Evolutionary conservation across 2,888 invertebrate genomes (phyloP), one percentile per base, ranked within the genome.

Genomic region (Drosophila hawaiiensis): DNA sequence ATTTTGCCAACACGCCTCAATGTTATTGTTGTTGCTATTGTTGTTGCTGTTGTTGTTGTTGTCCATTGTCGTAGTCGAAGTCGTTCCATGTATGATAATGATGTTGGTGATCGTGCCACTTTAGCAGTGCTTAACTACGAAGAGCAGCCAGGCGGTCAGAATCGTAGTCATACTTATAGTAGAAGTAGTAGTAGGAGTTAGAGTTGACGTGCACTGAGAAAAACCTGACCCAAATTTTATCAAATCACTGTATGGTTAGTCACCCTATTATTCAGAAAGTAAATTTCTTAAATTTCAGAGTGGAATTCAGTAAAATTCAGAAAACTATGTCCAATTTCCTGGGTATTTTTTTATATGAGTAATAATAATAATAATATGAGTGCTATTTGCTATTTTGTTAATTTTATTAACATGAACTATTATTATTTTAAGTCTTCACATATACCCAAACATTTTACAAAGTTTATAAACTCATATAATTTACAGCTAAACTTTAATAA

Each of bases 61-160:
- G 74, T 53, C 67, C 43, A 69, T 43, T 54, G 41, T 63, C 43
- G 52, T 16, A 41, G 53, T 53, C 53, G 52, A 33, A 69, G 69
- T 50, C 47, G 68, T 76, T 74, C 73, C 69, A 80, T 83, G 72
- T 89, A 88, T 88, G 90, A 90, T 88, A 90, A 90, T 88, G 89
- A 90, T 82, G 91, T 89, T 89, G 84, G 69, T 83, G 91, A 90
- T 90, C 89, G 89, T 90, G 89, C 91, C 91, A 90, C 90, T 90
- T 90, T 91, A 90, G 89, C 89, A 84, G 80, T 89, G 87, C 71
- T 80, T 89, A 83, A 83, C 89, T 82, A 70, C 81, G 76, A 60
- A 69, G 66, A 76, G 80, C 75, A 68, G 61, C 28, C 68, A 72
- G 49, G 50, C 63, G 65, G 61, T 76, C 66, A 63, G 70, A 73